Evolutionary conservation across 2,888 invertebrate species (phyloP).

Genomic region (Cheilosia variabilis): DNA sequence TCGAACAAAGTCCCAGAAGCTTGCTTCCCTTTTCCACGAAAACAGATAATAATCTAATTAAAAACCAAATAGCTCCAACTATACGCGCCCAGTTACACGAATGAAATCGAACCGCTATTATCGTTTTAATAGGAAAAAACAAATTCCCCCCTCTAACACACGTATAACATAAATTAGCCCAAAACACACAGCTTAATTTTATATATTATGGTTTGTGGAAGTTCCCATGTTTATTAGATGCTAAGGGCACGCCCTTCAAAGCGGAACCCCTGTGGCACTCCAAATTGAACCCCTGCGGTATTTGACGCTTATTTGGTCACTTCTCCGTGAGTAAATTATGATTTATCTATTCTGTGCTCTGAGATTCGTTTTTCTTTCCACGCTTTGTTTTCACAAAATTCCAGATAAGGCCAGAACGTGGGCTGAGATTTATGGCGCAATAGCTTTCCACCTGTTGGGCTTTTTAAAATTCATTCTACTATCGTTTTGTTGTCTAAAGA

Average conservation of each 20-base stretch:
- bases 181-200: constrained; percentile 32
- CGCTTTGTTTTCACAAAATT: background rate
- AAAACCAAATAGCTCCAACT: constrained; percentile 4
- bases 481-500: constrained; percentile 1
- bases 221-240: constrained; percentile 16
- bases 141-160: background rate
- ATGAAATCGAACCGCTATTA: background rate
- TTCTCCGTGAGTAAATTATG: constrained; percentile 32
- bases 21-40: background rate
- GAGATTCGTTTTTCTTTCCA: constrained; percentile 9
- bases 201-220: background rate
- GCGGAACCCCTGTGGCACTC: constrained; percentile 21
- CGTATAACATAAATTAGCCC: constrained; percentile 36
- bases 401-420: constrained; percentile 24
- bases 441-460: constrained; percentile 37
- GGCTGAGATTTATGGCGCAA: constrained; percentile 46
- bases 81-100: constrained; percentile 3
- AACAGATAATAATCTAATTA: constrained; percentile 34
- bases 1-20: constrained; percentile 1
- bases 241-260: constrained; percentile 23
- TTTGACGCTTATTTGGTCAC: constrained; percentile 35
- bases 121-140: background rate
- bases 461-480: background rate
- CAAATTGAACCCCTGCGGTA: constrained; percentile 20
- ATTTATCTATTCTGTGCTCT: constrained; percentile 41